These are phyloP conservation scores for Xiphophorus couchianus DNA, from an alignment of 2,113 vertebrate genomes.

Conservation along the genomic window DNA sequence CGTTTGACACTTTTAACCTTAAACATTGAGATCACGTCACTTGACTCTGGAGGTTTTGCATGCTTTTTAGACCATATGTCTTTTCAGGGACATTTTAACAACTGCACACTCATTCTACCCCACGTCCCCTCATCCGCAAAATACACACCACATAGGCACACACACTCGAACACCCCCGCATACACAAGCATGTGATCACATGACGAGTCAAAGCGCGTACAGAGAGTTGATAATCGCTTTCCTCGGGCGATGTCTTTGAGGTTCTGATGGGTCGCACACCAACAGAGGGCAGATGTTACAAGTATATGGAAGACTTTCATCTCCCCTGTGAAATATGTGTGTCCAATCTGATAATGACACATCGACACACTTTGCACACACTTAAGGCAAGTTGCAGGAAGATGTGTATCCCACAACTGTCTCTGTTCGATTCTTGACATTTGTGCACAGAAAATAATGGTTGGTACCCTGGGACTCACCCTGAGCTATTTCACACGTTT, in stretches of 20 bases:
- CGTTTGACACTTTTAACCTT: constrained; percentile 49
- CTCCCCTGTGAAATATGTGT: constrained; percentile 73
- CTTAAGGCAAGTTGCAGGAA: constrained; percentile 54
- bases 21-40: constrained; percentile 24
- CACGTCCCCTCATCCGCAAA: constrained; percentile 6
- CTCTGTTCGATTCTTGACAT: constrained; percentile 30
- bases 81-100: constrained; percentile 19
- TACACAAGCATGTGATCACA: constrained; percentile 53
- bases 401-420: constrained; percentile 48
- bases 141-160: constrained; percentile 3
- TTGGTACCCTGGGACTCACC: constrained; percentile 23
- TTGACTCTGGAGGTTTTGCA: constrained; percentile 30
- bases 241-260: constrained; percentile 68
- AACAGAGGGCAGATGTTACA: constrained; percentile 68
- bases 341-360: constrained; percentile 79
- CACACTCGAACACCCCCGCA: constrained; percentile 2
- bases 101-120: neutral
- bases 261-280: constrained; percentile 53
- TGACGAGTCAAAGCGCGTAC: constrained; percentile 27
- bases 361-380: constrained; percentile 56
- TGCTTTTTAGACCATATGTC: constrained; percentile 59
- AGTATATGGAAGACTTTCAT: constrained; percentile 74
- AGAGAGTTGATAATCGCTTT: constrained; percentile 57
- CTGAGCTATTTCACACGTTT: neutral
- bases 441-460: constrained; percentile 14